Evolutionary conservation across 1,140 invertebrate genomes (phyloP), one percentile per base, ranked within the genome.

Genomic region (Euura saliciscinereae): DNA sequence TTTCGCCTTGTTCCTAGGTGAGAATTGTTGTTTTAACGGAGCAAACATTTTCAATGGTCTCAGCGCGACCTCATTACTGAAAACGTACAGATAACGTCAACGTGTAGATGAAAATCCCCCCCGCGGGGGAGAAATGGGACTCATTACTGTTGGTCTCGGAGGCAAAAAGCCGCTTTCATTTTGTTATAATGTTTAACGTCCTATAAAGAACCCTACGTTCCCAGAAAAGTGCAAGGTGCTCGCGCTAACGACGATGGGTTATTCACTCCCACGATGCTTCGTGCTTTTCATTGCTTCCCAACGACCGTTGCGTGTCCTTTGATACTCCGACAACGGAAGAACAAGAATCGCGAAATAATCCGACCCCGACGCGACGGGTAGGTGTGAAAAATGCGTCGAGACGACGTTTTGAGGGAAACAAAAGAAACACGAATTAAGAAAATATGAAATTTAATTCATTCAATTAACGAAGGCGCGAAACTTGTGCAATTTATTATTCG

Each of bases 51-150:
- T 86, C 83, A 86, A 85, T 85, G 84, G 84, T 76, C 80, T 81
- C 28, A 1, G 28, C 28, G 82, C 81, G 84, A 86, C 84, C 85
- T 85, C 84, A 85, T 86, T 86, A 86, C 82, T 80, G 81, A 82
- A 28, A 28, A 28, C 1, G 28, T 28, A 28, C 28, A 28, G 28
- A 28, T 28, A 28, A 28, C 28, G 28, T 28, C 28, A 28, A 28
- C 28, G 28, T 28, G 28, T 28, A 28, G 28, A 28, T 28, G 28
- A 28, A 28, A 28, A 28, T 28, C 28, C 28, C 28, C 28, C 28
- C 28, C 28, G 28, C 28, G 28, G 28, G 28, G 28, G 8, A 11
- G 51, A 59, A 85, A 86, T 85, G 80, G 79, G 74, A 81, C 80
- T 85, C 84, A 82, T 86, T 86, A 85, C 79, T 79, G 81, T 84